Evolutionary conservation across 2,797 vertebrate species (phyloP), one percentile per base, ranked within the genome.

Genomic region (Trematocara caparti): DNA sequence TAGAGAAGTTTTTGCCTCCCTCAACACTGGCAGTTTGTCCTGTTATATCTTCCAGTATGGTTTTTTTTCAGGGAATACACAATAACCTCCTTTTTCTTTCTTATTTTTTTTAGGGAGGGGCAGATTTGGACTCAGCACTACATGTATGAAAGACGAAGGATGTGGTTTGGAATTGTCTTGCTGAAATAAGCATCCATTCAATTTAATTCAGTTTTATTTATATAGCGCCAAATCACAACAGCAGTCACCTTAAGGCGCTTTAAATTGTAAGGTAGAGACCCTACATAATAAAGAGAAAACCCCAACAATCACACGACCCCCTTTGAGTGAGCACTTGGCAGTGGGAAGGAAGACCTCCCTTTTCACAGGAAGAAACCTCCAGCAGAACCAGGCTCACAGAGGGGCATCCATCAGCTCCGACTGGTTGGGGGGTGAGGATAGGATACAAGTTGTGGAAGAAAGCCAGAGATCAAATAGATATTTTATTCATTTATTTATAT

Each of bases 211-310:
- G 5, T 59, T 59, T 34, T n/a, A 59, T 59, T 59, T 59, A n/a
- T 59, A n/a, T 3, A 12, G 30, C 6, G 0, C 55, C 2, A 59
- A 59, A 34, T 59, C 15, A 0, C 30, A 3, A 34, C 55, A 59
- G 30, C 32, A 59, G 32, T 59, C 32, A 59, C 55, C 32, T n/a
- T 34, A 12, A 59, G 17, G 17, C 0, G 0, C 55, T 59, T 59
- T 4, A 59, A 34, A 59, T 36, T 59, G 9, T 12, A 36, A 59
- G 55, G 5, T 32, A 32, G 27, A 57, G 53, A 32, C 5, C 27
- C 14, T 1, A 36, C 4, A n/a, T 59, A 59, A 36, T 59, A 36
- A n/a, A 59, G 55, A 11, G 55, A 59, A 59, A 59, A 34, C 30
- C 15, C 55, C 30, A 34, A 59, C 30, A 59, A 34, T 34, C 55